phyloP scores from a whole-genome alignment of 2,797 vertebrate species.

The Iguana delicatissima region DNA sequence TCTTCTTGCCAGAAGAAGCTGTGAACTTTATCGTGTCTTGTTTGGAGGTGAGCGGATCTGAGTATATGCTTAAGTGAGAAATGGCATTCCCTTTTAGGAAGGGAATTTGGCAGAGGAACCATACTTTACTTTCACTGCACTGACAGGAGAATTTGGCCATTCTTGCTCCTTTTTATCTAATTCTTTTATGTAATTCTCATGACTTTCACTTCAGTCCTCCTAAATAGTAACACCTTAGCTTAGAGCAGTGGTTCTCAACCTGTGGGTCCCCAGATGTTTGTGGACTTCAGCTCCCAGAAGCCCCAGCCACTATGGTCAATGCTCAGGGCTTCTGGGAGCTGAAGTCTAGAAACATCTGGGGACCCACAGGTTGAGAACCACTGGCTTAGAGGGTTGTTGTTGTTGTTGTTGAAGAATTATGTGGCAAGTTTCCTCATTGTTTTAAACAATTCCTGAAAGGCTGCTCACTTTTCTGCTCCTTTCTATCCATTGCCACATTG shows the following conservation, averaged over 20 bases:
- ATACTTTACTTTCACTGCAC: not conserved
- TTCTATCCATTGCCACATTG: not conserved
- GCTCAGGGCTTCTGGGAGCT: no score
- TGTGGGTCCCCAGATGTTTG: no score
- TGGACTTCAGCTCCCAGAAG: no score
- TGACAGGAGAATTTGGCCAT: not conserved
- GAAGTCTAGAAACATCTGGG: no score
- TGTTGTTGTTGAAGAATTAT: not conserved
- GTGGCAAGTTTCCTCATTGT: not conserved
- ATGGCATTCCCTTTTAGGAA: not conserved
- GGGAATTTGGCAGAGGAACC: not conserved
- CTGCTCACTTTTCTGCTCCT: not conserved
- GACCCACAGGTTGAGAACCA: no score
- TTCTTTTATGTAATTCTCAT: fast-evolving
- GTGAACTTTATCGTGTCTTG: constrained; percentile 89
- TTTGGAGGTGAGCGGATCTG: constrained; percentile 84
- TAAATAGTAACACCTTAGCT: not conserved
- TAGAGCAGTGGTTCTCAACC: no score
- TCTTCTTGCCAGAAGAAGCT: constrained; percentile 94
- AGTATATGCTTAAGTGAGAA: fast-evolving
- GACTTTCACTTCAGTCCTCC: not conserved
- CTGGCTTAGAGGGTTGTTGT: no score
- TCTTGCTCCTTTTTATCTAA: not conserved
- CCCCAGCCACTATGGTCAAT: no score
- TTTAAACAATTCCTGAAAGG: not conserved